phyloP scores from a whole-genome alignment of 2,888 invertebrate genomes.

The Harpagoxenus sublaevis region DNA sequence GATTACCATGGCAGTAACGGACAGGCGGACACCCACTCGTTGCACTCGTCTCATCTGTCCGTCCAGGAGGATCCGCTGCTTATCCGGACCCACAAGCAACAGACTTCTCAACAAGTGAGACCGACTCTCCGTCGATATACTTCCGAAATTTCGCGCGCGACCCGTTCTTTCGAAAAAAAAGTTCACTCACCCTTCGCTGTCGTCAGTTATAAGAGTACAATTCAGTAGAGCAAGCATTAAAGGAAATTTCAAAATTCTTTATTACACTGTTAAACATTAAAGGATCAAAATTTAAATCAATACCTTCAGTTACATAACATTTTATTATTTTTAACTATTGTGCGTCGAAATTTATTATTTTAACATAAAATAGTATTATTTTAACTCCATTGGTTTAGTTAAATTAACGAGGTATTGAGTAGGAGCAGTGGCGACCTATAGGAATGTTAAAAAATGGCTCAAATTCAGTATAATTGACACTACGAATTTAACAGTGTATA shows the following conservation, averaged over 20 bases:
- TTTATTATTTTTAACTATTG: too few relatives aligned
- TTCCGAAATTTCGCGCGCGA: neutral
- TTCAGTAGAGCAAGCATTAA: neutral
- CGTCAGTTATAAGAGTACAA: neutral
- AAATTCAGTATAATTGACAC: too few relatives aligned
- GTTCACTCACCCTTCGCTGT: neutral
- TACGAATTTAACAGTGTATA: too few relatives aligned
- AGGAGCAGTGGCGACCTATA: too few relatives aligned
- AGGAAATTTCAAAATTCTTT: neutral
- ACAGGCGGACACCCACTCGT: constrained; percentile 89
- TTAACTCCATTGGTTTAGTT: too few relatives aligned
- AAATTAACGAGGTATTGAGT: too few relatives aligned
- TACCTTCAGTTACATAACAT: too few relatives aligned
- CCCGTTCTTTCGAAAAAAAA: neutral
- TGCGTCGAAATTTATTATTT: too few relatives aligned
- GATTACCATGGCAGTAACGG: constrained; percentile 89
- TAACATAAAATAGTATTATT: too few relatives aligned
- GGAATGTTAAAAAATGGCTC: too few relatives aligned
- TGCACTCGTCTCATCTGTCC: constrained; percentile 88
- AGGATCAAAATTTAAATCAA: too few relatives aligned
- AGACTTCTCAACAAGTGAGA: constrained; percentile 89
- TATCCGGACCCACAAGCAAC: constrained; percentile 90
- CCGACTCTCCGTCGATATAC: neutral
- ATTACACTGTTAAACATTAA: too few relatives aligned
- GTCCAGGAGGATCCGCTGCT: constrained; percentile 87